phyloP scores from a whole-genome alignment of 2,888 invertebrate species.

The Cylloceria caligata region DNA sequence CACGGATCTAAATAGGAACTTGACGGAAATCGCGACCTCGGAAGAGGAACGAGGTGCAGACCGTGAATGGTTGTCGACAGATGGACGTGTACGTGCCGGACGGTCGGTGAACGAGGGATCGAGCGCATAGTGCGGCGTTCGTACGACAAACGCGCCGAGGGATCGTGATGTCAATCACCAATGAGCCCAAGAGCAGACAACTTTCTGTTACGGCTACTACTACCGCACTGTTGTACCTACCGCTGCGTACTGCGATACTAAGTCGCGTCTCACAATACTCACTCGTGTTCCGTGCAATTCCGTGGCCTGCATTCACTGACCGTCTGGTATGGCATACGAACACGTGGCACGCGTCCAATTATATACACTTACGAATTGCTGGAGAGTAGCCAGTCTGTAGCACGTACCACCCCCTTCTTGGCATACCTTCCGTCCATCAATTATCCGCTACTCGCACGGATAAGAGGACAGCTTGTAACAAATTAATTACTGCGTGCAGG shows the following conservation, averaged over 20 bases:
- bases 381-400: conserved; percentile 4
- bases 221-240: conserved; percentile 17
- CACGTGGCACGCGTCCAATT: conserved; percentile 65
- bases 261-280: conserved; percentile 2
- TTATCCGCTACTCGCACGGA: conserved; percentile 43
- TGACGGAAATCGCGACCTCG: conserved; percentile 58
- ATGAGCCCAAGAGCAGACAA: conserved; percentile 67
- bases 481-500: conserved; percentile 46
- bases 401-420: conserved; percentile 37
- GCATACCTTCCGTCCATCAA: conserved; percentile 47
- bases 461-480: conserved; percentile 49
- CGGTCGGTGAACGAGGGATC: conserved; percentile 34
- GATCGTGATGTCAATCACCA: conserved; percentile 78
- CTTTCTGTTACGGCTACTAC: conserved; percentile 36
- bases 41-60: conserved; percentile 55
- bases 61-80: conserved; percentile 50
- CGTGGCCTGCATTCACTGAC: conserved; percentile 58
- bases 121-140: conserved; percentile 47
- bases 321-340: conserved; percentile 19
- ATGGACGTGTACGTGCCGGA: conserved; percentile 46
- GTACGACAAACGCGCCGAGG: conserved; percentile 61
- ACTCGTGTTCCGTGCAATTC: conserved; percentile 25
- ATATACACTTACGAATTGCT: conserved; percentile 60
- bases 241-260: conserved; percentile 13
- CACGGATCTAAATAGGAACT: background rate